Evolutionary conservation across 2,888 invertebrate species (phyloP).

Genomic region (Amblyteles armatorius): DNA sequence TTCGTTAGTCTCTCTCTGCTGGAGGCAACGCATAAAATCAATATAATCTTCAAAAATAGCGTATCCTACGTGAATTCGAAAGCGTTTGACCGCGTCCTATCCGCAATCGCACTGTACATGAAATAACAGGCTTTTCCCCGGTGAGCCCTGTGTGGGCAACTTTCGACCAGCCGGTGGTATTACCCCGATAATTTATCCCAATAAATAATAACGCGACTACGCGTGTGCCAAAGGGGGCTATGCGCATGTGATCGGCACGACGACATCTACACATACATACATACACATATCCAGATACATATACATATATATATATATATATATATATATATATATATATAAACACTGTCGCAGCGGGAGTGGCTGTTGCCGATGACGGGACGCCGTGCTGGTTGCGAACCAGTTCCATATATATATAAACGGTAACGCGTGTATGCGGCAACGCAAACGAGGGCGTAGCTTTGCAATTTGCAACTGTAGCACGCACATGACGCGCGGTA

Average conservation of each 20-base stretch:
- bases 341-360: slow-evolving; percentile 9
- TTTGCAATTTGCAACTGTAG: slow-evolving; percentile 65
- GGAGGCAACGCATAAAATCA: slow-evolving; percentile 14
- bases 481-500: slow-evolving; percentile 50
- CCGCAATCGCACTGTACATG: background rate
- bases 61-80: slow-evolving; percentile 10
- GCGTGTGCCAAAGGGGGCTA: slow-evolving; percentile 27
- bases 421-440: background rate
- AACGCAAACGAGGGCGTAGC: slow-evolving; percentile 22
- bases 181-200: slow-evolving; percentile 60
- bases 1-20: background rate
- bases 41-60: slow-evolving; percentile 28
- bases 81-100: slow-evolving; percentile 9
- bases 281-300: background rate
- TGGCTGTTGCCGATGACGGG: slow-evolving; percentile 39
- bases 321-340: background rate
- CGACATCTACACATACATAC: background rate
- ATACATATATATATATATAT: background rate
- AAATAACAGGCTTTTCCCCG: background rate
- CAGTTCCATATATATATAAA: background rate
- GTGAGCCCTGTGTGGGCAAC: background rate
- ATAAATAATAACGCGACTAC: slow-evolving; percentile 62
- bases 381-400: slow-evolving; percentile 5
- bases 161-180: slow-evolving; percentile 39
- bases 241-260: slow-evolving; percentile 49